These are phyloP conservation scores for Conopomorpha cramerella DNA, from an alignment of 1,140 invertebrate species.

Conservation along the genomic window DNA sequence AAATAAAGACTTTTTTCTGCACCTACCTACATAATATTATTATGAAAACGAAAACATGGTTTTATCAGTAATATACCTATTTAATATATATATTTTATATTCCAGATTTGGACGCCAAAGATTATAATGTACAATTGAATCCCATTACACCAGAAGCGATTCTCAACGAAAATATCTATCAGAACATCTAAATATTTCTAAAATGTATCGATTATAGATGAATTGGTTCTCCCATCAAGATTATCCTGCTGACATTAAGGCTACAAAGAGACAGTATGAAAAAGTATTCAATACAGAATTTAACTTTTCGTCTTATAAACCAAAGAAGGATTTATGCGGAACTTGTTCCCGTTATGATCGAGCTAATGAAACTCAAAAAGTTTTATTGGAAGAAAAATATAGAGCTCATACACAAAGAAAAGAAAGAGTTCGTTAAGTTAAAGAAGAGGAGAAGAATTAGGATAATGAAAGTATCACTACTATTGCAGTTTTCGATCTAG, in stretches of 20 bases:
- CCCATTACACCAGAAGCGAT: too few relatives aligned
- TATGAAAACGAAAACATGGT: too few relatives aligned
- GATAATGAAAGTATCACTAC: conserved; percentile 2
- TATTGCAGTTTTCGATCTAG: conserved; percentile 9
- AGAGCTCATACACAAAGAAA: conserved; percentile 7
- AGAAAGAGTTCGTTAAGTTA: conserved; percentile 8
- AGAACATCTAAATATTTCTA: conserved; percentile 5
- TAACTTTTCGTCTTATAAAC: conserved; percentile 4
- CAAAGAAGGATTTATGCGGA: conserved; percentile 10
- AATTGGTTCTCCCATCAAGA: too few relatives aligned
- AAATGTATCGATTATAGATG: conserved; percentile 7
- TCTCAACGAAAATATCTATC: conserved; percentile 3
- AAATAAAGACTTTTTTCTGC: too few relatives aligned
- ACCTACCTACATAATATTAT: too few relatives aligned
- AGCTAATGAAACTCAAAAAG: conserved; percentile 6
- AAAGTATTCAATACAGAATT: conserved; percentile 2
- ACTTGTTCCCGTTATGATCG: conserved; percentile 5
- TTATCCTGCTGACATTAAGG: too few relatives aligned
- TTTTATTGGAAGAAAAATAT: conserved; percentile 5
- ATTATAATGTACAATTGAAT: too few relatives aligned
- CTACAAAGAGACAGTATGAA: background rate
- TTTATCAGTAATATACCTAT: too few relatives aligned
- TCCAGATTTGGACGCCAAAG: too few relatives aligned
- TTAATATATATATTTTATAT: too few relatives aligned
- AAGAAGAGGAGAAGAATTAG: conserved; percentile 8